Conservation (phyloP, 2,888 invertebrate species). For the Volucella inflata region DNA sequence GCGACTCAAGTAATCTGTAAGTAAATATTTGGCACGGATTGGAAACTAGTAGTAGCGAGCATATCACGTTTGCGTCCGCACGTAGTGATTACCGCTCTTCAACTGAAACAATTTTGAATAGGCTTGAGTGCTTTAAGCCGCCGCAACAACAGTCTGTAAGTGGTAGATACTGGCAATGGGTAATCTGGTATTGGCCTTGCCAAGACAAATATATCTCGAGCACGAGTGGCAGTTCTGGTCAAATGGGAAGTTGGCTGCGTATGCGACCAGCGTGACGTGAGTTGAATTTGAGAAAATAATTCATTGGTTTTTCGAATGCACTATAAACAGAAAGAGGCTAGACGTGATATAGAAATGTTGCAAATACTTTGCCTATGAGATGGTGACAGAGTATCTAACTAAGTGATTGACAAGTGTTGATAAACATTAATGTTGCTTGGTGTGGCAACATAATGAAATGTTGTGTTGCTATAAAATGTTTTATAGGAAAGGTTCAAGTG, state of each 20-base stretch:
- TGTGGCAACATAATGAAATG: neutral
- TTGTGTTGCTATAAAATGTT: slow-evolving; percentile 1
- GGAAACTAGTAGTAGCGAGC: neutral
- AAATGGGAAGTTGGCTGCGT: neutral
- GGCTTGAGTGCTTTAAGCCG: slow-evolving; percentile 51
- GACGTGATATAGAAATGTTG: slow-evolving; percentile 1
- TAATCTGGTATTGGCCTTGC: neutral
- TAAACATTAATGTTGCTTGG: slow-evolving; percentile 1
- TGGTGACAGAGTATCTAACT: slow-evolving; percentile 2
- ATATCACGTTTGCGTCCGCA: slow-evolving; percentile 42
- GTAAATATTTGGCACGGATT: neutral
- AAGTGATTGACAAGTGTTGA: neutral
- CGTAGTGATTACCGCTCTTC: slow-evolving; percentile 54
- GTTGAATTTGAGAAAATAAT: neutral
- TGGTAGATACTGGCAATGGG: neutral
- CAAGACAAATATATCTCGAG: slow-evolving; percentile 3
- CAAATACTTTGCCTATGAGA: neutral
- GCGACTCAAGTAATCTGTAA: slow-evolving; percentile 2
- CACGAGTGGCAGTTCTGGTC: slow-evolving; percentile 6
- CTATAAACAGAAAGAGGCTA: too few species aligned
- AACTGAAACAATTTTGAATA: slow-evolving; percentile 64
- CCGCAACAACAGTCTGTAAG: neutral
- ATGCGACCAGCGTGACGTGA: neutral
- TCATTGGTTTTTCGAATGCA: slow-evolving; percentile 8
- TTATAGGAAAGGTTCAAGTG: slow-evolving; percentile 31